Base-by-base conservation (phyloP, 2,113 vertebrate genomes). In the Chaenogobius annularis region DNA sequence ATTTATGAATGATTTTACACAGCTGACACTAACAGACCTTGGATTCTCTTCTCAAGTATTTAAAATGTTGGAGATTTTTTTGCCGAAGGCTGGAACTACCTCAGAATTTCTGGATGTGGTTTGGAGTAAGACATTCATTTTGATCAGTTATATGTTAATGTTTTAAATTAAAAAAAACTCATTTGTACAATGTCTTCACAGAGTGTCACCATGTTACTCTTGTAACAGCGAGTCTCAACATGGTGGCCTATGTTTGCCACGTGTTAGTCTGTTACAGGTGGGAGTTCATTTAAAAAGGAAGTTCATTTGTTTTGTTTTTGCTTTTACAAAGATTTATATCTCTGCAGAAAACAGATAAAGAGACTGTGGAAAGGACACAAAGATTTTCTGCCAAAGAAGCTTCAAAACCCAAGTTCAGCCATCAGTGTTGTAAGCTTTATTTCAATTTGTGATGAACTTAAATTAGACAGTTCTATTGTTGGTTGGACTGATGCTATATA, bases 201-300 rank as follows among this genome's bases (percentile, higher is more conserved):
- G 96, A 80, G 63, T 89, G 86, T 58, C 96, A 95, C 95, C 62
- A 94, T n/a, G 87, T 81, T 31, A 95, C 95, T 22, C 93, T 92
- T 35, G 74, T 95, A 70, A 89, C 94, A 31, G 89, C 96, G 5
- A 89, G 87, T 37, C 82, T 95, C 54, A 96, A 94, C 0, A 94
- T 94, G 13, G 88, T 95, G 23, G 93, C 85, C 10, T 96, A 95
- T 66, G 90, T 92, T 0, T 92, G 96, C 81, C 96, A 97, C 67
- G 93, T 96, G 48, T 74, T 96, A 65, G 91, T 81, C 15, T 96
- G 96, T 88, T 96, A 96, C 90, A 95, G 95, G 96, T 96, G 89
- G 82, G 63, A 65, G 40, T 44, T 40, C 10, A 64, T 43, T 13
- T 3, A 20, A 54, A 20, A 7, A 19, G 7, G n/a, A 10, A 15